Conservation (phyloP, 1,140 invertebrate species). For the Trachymyrmex cornetzi region DNA sequence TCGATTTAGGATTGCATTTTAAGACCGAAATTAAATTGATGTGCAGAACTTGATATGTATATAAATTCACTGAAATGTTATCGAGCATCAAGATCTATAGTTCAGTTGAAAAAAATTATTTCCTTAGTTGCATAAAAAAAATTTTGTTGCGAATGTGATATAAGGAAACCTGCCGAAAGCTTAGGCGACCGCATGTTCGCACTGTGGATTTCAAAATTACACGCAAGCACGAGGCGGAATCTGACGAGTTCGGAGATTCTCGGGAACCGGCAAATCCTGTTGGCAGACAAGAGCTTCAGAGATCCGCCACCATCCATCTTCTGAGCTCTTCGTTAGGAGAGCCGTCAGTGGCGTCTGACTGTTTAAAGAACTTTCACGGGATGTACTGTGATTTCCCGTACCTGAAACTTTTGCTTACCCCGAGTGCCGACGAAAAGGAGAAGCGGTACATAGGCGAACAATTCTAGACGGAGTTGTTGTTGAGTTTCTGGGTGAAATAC, state of each 20-base stretch:
- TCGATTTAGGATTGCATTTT: too few relatives aligned
- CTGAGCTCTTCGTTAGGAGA: slow-evolving; percentile 66
- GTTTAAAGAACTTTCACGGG: slow-evolving; percentile 67
- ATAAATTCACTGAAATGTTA: too few relatives aligned
- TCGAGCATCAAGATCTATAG: too few relatives aligned
- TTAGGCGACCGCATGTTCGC: slow-evolving; percentile 11
- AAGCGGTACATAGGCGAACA: slow-evolving; percentile 61
- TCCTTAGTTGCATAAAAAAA: neutral
- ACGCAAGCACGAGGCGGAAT: slow-evolving; percentile 30
- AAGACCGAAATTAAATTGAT: too few relatives aligned
- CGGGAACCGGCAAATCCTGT: slow-evolving; percentile 59
- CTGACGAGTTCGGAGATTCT: slow-evolving; percentile 59
- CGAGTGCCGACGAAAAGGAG: slow-evolving; percentile 56
- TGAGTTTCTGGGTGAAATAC: slow-evolving; percentile 55
- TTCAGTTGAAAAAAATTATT: neutral
- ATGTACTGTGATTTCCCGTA: slow-evolving; percentile 62
- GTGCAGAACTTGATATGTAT: too few relatives aligned
- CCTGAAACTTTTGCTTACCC: slow-evolving; percentile 63
- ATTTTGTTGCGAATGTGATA: neutral
- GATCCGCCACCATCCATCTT: slow-evolving; percentile 66
- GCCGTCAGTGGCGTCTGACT: slow-evolving; percentile 66
- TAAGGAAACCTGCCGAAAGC: slow-evolving; percentile 16
- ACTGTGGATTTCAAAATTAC: slow-evolving; percentile 49
- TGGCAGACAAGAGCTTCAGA: slow-evolving; percentile 65
- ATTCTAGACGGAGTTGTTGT: slow-evolving; percentile 56